Base-by-base conservation (phyloP, 1,140 invertebrate species). In the Drosophila auraria region DNA sequence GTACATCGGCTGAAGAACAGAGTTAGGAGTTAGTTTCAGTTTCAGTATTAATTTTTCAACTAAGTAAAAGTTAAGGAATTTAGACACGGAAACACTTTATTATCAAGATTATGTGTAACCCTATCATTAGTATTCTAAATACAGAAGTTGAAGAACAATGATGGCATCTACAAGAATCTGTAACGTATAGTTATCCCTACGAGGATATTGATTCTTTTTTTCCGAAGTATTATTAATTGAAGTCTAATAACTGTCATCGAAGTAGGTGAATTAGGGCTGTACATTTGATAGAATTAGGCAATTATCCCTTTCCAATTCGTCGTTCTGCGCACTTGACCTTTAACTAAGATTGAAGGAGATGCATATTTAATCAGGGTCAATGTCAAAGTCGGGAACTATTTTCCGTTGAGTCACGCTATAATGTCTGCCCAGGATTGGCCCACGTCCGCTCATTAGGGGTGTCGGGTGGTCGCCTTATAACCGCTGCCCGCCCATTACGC, bases 311-410 rank as follows among this genome's bases (percentile, higher is more conserved):
- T 47, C 23, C 15, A 23, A 30, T 51, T 30, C 15, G 23, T 9
- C 12, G 33, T 27, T 27, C 3, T 23, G 12, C 60, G 9, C 25
- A 57, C 47, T 44, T 50, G 63, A 47, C 49, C 40, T 45, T 25
- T 68, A 42, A 45, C 60, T n/a, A 25, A 25, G 40, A 56, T 54
- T 40, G 38, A 4, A 11, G 54, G n/a, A 33, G 23, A 68, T 68
- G 42, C 38, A 74, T 57, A 20, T 59, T 47, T 45, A 68, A 80
- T 49, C 63, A 65, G 63, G 47, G 60, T 54, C 72, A 81, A 89
- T 58, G 77, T 80, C 81, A 68, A 57, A 69, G 54, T 1, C 47
- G 15, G 11, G 15, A 3, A 17, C 3, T 14, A 20, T 23, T 27
- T 36, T 30, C n/a, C 42, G n/a, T 15, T 74, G 70, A 74, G 70